phyloP scores from a whole-genome alignment of 2,888 invertebrate species.

The Chydorus sphaericus region DNA sequence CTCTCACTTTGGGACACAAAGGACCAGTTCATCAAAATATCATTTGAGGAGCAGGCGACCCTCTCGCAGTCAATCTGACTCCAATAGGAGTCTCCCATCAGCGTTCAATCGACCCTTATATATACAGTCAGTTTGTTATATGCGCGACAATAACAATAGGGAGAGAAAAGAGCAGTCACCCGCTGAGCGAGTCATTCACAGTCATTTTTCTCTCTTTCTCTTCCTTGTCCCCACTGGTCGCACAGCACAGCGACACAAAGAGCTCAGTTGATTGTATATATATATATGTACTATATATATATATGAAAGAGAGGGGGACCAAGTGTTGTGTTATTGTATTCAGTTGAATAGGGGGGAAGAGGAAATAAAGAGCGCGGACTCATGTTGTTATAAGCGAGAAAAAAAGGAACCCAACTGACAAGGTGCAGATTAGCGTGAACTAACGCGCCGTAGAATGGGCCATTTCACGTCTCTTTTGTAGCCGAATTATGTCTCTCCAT shows the following conservation, averaged over 20 bases:
- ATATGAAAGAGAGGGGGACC: neutral
- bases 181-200: neutral
- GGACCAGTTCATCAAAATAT: neutral
- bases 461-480: conserved; percentile 8
- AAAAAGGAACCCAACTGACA: too few relatives aligned
- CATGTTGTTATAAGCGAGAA: too few relatives aligned
- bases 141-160: too few relatives aligned
- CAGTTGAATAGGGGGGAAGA: neutral
- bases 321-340: neutral
- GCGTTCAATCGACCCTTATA: conserved; percentile 6
- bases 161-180: neutral
- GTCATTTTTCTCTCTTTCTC: neutral
- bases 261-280: too few relatives aligned
- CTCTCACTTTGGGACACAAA: neutral
- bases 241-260: too few relatives aligned
- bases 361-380: too few relatives aligned
- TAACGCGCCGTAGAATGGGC: conserved; percentile 1
- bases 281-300: too few relatives aligned
- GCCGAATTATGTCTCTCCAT: conserved; percentile 1
- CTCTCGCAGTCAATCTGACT: neutral
- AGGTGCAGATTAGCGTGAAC: conserved; percentile 8
- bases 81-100: neutral
- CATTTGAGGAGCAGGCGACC: neutral
- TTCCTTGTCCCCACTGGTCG: neutral
- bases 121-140: too few relatives aligned